Percentiles rank a stretch among this genome's conserved stretches.
phyloP scores from a whole-genome alignment of 2,113 vertebrate genomes.

The Rhinolophus ferrumequinum region DNA sequence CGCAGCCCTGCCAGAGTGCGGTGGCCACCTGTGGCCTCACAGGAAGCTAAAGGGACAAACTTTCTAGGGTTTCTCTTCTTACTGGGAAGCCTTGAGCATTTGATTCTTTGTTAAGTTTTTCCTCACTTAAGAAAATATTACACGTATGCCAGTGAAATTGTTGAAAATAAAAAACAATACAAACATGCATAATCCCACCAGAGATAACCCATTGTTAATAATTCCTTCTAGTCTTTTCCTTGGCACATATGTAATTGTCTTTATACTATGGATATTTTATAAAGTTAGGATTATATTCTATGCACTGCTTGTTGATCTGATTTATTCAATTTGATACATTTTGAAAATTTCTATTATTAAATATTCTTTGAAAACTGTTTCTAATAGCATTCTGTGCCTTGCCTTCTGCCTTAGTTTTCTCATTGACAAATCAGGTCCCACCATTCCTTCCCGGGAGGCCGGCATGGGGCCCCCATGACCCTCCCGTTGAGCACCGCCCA shows the following conservation, averaged over 20 bases:
- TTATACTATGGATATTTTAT: background rate
- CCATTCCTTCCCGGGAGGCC: background rate
- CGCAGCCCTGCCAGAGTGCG: accelerated
- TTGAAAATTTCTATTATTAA: conserved; percentile 37
- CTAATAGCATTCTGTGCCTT: background rate
- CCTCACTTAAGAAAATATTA: background rate
- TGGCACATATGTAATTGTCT: background rate
- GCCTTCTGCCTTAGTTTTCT: background rate
- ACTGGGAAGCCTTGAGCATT: background rate
- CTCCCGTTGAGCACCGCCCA: background rate
- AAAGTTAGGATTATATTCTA: background rate
- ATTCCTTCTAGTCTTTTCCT: background rate
- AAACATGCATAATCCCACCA: background rate
- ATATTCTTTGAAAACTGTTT: conserved; percentile 22
- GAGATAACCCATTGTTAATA: background rate
- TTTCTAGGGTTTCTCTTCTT: background rate
- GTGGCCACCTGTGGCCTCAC: background rate
- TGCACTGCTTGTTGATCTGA: conserved; percentile 16
- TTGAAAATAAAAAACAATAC: background rate
- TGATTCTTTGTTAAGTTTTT: background rate
- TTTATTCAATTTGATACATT: background rate
- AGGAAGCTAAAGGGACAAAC: background rate
- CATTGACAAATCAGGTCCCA: background rate
- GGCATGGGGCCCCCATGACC: background rate
- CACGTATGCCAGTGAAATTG: background rate